These are phyloP conservation scores for Quiscalus mexicanus DNA, from an alignment of 2,113 vertebrate species.

Conservation along the genomic window DNA sequence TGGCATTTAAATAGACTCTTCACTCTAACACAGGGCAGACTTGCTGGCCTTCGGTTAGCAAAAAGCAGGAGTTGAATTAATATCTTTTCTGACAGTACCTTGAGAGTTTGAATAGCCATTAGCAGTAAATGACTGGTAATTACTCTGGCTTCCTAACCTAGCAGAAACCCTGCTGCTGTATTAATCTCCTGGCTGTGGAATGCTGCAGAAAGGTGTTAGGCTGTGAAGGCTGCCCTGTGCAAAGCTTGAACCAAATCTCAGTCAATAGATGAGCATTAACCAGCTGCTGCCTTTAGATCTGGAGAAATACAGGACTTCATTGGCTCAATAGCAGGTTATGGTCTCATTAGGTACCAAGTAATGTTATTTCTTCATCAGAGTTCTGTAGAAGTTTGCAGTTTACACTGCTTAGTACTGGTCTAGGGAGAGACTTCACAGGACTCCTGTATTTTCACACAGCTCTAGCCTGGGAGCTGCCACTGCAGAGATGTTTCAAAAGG, in stretches of 20 bases:
- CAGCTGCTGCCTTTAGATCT: neutral
- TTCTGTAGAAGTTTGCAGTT: neutral
- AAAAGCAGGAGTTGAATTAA: neutral
- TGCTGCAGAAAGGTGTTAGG: neutral
- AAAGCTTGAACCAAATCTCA: neutral
- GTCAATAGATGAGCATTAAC: neutral
- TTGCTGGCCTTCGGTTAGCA: neutral
- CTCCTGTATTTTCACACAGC: neutral
- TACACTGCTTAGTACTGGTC: neutral
- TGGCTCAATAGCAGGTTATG: neutral
- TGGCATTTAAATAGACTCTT: neutral
- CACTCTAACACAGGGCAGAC: neutral
- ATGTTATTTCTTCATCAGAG: neutral
- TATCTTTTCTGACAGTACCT: neutral
- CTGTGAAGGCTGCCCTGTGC: neutral
- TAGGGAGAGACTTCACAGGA: neutral
- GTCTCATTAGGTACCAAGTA: neutral
- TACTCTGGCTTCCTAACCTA: neutral
- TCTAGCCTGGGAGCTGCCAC: neutral
- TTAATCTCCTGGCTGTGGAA: neutral
- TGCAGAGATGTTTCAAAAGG: neutral
- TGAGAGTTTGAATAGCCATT: neutral
- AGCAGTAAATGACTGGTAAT: slow-evolving; percentile 25
- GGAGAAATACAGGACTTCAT: neutral
- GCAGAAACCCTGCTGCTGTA: neutral